Conservation (phyloP, 2,888 invertebrate species). For the Blastobasis lacticolella region DNA sequence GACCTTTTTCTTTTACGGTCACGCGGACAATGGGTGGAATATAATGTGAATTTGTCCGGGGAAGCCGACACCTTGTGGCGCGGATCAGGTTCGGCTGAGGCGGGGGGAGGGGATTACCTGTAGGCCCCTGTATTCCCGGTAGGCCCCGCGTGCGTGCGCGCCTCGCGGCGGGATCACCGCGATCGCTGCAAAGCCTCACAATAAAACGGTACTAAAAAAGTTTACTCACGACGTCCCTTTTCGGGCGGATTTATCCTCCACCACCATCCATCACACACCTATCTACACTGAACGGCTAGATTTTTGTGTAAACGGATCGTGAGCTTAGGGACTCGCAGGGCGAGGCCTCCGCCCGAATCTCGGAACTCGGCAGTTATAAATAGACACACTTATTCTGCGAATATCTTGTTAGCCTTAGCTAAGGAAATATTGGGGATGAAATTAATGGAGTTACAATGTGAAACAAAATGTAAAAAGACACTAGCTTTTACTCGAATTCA, state of each 20-base stretch:
- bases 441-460: too few species aligned
- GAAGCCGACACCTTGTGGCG: conserved; percentile 53
- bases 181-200: conserved; percentile 37
- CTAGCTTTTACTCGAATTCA: too few species aligned
- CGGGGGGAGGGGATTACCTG: conserved; percentile 36
- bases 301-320: too few species aligned
- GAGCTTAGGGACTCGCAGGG: too few species aligned
- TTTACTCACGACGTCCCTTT: conserved; percentile 19
- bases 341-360: too few species aligned
- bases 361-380: too few species aligned
- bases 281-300: too few species aligned
- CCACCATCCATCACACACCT: conserved; percentile 32
- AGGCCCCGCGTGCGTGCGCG: conserved; percentile 29
- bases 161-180: conserved; percentile 33
- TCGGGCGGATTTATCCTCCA: conserved; percentile 11
- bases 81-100: conserved; percentile 49
- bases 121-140: conserved; percentile 16
- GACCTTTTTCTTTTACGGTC: conserved; percentile 50
- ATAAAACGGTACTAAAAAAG: conserved; percentile 33
- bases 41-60: conserved; percentile 59
- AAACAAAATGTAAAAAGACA: too few species aligned
- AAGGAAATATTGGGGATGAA: too few species aligned
- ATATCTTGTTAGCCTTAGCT: too few species aligned
- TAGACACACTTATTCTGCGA: too few species aligned
- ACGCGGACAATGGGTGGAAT: conserved; percentile 42